Evolutionary conservation across 2,888 invertebrate genomes (phyloP).

Genomic region (Idaea straminata): DNA sequence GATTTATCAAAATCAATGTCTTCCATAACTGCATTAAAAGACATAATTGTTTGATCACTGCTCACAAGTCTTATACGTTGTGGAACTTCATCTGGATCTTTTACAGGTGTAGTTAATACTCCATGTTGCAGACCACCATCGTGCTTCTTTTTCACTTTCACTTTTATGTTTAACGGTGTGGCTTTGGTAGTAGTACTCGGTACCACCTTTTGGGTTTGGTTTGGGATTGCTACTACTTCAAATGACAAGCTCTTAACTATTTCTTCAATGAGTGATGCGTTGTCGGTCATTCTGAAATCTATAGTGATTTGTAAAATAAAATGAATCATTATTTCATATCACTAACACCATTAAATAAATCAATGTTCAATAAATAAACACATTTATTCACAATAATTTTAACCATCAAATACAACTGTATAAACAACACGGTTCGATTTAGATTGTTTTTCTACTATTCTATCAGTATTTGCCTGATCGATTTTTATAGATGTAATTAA

Average conservation of each 20-base stretch:
- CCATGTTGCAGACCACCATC: conserved; percentile 35
- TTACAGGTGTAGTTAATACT: conserved; percentile 39
- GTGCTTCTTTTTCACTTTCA: conserved; percentile 57
- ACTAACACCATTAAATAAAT: conserved; percentile 3
- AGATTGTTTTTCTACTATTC: conserved; percentile 23
- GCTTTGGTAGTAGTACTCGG: conserved; percentile 32
- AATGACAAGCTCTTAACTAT: conserved; percentile 53
- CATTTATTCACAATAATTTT: conserved; percentile 15
- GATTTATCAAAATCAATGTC: conserved; percentile 37
- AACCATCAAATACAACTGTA: conserved; percentile 58
- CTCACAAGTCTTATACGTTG: conserved; percentile 50
- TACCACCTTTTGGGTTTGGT: conserved; percentile 29
- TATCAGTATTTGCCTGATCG: conserved; percentile 16
- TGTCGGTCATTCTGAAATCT: conserved; percentile 40
- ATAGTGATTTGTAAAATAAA: conserved; percentile 11
- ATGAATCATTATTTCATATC: conserved; percentile 9
- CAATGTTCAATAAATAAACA: conserved; percentile 9
- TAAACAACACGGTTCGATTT: conserved; percentile 66
- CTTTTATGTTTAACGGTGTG: conserved; percentile 58
- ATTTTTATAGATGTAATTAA: conserved; percentile 16
- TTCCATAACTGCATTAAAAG: conserved; percentile 61
- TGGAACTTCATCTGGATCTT: conserved; percentile 22
- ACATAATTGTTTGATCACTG: conserved; percentile 67
- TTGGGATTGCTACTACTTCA: conserved; percentile 54
- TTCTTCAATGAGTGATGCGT: conserved; percentile 40